Evolutionary conservation across 2,888 invertebrate species (phyloP).

Genomic region (Pycnomerus fuliginosus): DNA sequence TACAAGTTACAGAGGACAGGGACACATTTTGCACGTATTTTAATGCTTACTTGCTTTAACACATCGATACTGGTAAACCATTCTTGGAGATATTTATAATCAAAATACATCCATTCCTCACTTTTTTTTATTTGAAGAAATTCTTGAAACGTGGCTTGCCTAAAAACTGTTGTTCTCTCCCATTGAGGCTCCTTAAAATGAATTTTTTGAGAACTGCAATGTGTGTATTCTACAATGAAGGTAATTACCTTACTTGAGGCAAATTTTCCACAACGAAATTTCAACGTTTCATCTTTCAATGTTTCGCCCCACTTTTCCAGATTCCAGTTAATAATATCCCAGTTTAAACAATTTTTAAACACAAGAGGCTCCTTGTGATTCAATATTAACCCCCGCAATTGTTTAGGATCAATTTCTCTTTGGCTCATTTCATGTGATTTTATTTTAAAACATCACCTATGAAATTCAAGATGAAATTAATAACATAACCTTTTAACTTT

Average conservation of each 20-base stretch:
- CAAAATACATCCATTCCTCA: slow-evolving; percentile 76
- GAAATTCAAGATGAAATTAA: neutral
- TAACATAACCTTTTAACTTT: neutral
- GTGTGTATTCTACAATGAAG: too few species aligned
- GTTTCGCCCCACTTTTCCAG: slow-evolving; percentile 61
- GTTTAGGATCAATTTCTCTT: too few species aligned
- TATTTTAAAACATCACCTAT: slow-evolving; percentile 14
- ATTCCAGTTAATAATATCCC: slow-evolving; percentile 62
- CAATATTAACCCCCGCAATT: too few species aligned
- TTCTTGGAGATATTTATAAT: slow-evolving; percentile 77
- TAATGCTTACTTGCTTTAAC: slow-evolving; percentile 63
- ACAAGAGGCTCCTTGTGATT: slow-evolving; percentile 55
- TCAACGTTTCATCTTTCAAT: slow-evolving; percentile 58
- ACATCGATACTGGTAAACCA: slow-evolving; percentile 63
- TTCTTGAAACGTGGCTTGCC: slow-evolving; percentile 62
- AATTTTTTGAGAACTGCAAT: too few species aligned
- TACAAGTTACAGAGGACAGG: too few species aligned
- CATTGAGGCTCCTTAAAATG: slow-evolving; percentile 70
- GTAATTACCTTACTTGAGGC: slow-evolving; percentile 44
- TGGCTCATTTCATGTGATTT: too few species aligned
- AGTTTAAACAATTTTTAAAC: slow-evolving; percentile 58
- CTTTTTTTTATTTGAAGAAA: slow-evolving; percentile 56
- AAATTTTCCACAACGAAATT: slow-evolving; percentile 58
- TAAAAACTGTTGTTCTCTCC: slow-evolving; percentile 69
- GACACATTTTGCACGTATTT: too few species aligned